These are phyloP conservation scores for Epirrhoe alternata DNA, from an alignment of 2,888 invertebrate genomes.

Conservation along the genomic window DNA sequence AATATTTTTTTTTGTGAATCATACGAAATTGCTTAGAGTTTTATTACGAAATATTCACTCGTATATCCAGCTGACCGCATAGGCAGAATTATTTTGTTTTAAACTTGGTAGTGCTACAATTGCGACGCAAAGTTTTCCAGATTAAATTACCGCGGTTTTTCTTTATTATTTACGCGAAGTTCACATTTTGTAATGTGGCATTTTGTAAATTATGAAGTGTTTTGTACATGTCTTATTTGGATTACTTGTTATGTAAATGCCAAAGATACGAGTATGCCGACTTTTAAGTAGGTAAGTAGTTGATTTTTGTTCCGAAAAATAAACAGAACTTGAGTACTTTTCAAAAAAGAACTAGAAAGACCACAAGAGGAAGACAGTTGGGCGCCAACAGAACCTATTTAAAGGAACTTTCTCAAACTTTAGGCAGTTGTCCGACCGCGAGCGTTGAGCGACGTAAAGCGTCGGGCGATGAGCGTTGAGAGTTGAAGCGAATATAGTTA, in stretches of 20 bases:
- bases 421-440: too few relatives aligned
- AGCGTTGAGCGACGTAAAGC: too few relatives aligned
- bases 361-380: slow-evolving; percentile 6
- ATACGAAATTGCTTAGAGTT: too few relatives aligned
- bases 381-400: slow-evolving; percentile 31
- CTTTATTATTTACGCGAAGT: slow-evolving; percentile 7
- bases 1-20: too few relatives aligned
- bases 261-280: too few relatives aligned
- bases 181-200: slow-evolving; percentile 7
- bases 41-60: neutral
- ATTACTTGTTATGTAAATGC: too few relatives aligned
- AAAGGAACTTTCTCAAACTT: slow-evolving; percentile 35
- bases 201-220: neutral
- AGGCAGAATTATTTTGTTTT: slow-evolving; percentile 40
- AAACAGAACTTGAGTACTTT: too few relatives aligned
- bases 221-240: neutral
- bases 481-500: too few relatives aligned
- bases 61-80: slow-evolving; percentile 22
- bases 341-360: neutral
- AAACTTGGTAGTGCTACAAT: slow-evolving; percentile 42
- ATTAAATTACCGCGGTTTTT: slow-evolving; percentile 41
- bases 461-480: too few relatives aligned
- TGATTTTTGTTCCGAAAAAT: too few relatives aligned
- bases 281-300: too few relatives aligned
- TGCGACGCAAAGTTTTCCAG: slow-evolving; percentile 48